Conservation (phyloP, 2,113 vertebrate genomes). For the Aegithalos caudatus region DNA sequence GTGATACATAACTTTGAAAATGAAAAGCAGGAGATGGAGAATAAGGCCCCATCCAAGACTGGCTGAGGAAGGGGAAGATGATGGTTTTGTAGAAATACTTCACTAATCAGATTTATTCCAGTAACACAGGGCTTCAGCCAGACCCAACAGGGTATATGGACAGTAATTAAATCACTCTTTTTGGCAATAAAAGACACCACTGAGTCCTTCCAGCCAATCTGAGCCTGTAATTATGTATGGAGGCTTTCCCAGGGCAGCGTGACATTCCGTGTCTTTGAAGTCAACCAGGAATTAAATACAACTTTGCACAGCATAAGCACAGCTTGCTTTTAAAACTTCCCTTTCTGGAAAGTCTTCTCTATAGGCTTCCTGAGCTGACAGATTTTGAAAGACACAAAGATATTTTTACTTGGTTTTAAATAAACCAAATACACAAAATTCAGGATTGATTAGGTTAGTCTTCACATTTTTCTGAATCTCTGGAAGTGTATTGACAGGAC, state of each 20-base stretch:
- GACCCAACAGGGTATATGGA: neutral
- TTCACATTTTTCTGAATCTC: neutral
- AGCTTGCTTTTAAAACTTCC: neutral
- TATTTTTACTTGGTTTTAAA: neutral
- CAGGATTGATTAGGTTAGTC: neutral
- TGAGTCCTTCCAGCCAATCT: neutral
- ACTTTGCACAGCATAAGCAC: neutral
- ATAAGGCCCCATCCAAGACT: neutral
- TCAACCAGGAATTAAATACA: neutral
- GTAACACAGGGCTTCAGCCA: neutral
- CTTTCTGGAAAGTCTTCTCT: neutral
- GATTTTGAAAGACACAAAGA: neutral
- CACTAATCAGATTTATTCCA: neutral
- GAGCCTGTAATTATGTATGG: neutral
- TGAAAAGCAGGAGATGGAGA: neutral
- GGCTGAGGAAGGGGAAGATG: neutral
- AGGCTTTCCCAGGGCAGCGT: neutral
- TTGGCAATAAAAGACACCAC: neutral
- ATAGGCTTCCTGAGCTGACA: neutral
- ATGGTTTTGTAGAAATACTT: neutral
- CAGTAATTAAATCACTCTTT: conserved; percentile 23
- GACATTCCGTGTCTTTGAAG: neutral
- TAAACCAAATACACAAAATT: neutral
- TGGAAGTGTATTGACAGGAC: neutral
- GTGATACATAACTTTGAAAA: neutral